These are phyloP conservation scores for Allolobophora icterica DNA, from an alignment of 2,888 invertebrate species.

Conservation along the genomic window DNA sequence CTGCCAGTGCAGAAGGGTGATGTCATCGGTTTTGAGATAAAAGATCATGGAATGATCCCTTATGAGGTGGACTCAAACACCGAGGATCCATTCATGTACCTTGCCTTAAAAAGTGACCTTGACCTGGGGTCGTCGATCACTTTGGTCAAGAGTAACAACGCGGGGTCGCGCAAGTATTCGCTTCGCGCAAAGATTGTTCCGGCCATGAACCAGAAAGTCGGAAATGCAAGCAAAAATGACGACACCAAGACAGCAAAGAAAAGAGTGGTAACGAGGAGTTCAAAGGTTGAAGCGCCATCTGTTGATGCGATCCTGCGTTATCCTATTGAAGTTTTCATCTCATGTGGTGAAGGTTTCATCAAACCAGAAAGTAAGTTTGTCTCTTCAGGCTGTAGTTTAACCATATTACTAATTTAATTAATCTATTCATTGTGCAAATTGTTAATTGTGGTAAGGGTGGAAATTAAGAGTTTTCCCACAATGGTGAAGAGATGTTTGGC, in stretches of 20 bases:
- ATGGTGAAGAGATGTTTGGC: no score
- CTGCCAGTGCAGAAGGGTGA: slow-evolving; percentile 40
- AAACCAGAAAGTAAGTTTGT: slow-evolving; percentile 58
- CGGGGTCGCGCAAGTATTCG: slow-evolving; percentile 41
- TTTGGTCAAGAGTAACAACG: slow-evolving; percentile 29
- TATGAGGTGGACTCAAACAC: slow-evolving; percentile 40
- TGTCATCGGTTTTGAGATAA: slow-evolving; percentile 47
- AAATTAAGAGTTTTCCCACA: background rate
- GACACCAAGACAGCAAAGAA: background rate
- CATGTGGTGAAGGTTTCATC: slow-evolving; percentile 62
- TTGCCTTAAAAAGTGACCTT: background rate
- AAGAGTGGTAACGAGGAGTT: background rate
- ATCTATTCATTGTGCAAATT: background rate
- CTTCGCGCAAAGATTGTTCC: slow-evolving; percentile 41
- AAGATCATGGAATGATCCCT: slow-evolving; percentile 38
- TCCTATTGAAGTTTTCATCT: slow-evolving; percentile 65
- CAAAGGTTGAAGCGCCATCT: slow-evolving; percentile 55
- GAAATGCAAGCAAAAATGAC: background rate
- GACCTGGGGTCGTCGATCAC: background rate
- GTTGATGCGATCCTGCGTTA: slow-evolving; percentile 61
- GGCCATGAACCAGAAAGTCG: background rate
- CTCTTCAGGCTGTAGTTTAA: background rate
- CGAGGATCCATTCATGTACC: slow-evolving; percentile 39
- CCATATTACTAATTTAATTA: no score
- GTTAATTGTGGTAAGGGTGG: background rate